Evolutionary conservation across 2,113 vertebrate genomes (phyloP).

Genomic region (Xyrauchen texanus): DNA sequence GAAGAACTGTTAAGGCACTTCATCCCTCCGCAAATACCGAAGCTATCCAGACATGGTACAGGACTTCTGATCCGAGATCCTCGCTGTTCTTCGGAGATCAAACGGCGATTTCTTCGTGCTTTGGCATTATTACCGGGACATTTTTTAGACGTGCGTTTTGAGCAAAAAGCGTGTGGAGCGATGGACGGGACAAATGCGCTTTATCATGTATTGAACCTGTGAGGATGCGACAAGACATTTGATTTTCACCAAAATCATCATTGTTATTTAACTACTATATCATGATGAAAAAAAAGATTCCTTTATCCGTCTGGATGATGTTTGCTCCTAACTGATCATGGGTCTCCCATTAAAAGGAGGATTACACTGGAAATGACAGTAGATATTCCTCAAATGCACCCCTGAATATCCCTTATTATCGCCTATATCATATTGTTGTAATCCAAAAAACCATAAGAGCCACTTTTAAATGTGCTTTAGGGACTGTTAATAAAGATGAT

Average conservation of each 20-base stretch:
- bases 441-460: slow-evolving; percentile 6
- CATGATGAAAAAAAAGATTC: not conserved
- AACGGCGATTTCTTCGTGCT: not conserved
- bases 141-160: slow-evolving; percentile 4
- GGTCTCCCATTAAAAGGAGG: slow-evolving; percentile 52
- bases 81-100: not conserved
- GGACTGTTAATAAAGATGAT: slow-evolving; percentile 78
- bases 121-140: not conserved
- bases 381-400: slow-evolving; percentile 50
- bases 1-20: slow-evolving; percentile 18
- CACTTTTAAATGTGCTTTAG: too few relatives aligned
- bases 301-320: slow-evolving; percentile 46
- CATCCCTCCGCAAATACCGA: not conserved
- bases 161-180: not conserved
- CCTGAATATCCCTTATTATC: slow-evolving; percentile 13
- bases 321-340: slow-evolving; percentile 49
- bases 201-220: not conserved
- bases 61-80: slow-evolving; percentile 7
- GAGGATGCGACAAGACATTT: slow-evolving; percentile 22
- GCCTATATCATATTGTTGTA: slow-evolving; percentile 45
- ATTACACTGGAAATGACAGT: slow-evolving; percentile 53
- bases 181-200: slow-evolving; percentile 16
- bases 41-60: not conserved
- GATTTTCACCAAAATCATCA: not conserved
- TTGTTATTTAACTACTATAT: too few relatives aligned